A percentile compares a stretch with the other conserved stretches of the same genome.
These are phyloP conservation scores for Haliclona indistincta DNA, from an alignment of 37 sponge, comb jelly and placozoan genomes.

Conservation along the genomic window DNA sequence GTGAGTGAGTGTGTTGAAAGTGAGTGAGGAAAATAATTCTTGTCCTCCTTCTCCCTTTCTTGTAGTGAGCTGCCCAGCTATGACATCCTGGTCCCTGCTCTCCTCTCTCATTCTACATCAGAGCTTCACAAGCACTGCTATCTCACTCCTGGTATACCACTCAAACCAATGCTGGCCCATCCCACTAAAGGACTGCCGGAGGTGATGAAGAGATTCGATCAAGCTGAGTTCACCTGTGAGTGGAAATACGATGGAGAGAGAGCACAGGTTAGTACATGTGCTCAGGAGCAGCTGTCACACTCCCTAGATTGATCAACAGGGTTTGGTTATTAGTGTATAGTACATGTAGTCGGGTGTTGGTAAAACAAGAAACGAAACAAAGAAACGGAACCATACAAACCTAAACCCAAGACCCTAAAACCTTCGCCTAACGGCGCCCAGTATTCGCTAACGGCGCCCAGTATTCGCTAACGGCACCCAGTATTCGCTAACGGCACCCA, in stretches of 20 bases:
- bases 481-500: too few species aligned
- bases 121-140: conserved; percentile 74
- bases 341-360: not conserved
- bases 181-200: conserved; percentile 97
- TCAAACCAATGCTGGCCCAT: conserved; percentile 99
- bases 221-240: conserved; percentile 87
- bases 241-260: conserved; percentile 99
- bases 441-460: too few species aligned
- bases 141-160: conserved; percentile 96
- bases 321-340: not conserved
- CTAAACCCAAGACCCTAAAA: too few species aligned
- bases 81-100: conserved; percentile 77
- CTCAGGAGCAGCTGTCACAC: not conserved
- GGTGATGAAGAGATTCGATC: conserved; percentile 84
- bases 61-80: conserved; percentile 94
- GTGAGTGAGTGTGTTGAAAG: not conserved
- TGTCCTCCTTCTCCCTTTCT: not conserved
- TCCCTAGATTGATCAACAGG: not conserved
- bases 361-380: not conserved
- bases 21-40: not conserved
- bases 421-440: too few species aligned
- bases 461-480: too few species aligned
- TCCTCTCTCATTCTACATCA: conserved; percentile 77
- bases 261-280: conserved; percentile 74
- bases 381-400: too few species aligned